phyloP scores from a whole-genome alignment of 1,140 invertebrate species.

The Bombus balteatus region DNA sequence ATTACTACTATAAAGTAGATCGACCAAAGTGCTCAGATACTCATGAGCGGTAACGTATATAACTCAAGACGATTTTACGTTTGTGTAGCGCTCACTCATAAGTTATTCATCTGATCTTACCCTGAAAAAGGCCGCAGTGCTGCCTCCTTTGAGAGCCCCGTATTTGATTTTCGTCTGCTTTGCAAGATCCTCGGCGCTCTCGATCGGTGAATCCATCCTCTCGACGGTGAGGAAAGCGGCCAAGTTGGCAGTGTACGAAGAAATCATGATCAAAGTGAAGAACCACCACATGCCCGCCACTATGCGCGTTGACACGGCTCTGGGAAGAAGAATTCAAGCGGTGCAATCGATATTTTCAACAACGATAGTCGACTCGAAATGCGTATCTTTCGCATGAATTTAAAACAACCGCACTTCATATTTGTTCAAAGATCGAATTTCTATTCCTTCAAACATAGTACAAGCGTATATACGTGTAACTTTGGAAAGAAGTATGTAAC shows the following conservation, averaged over 20 bases:
- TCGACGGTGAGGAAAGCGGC: constrained; percentile 98
- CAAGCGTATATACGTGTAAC: neutral
- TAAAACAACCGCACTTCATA: neutral
- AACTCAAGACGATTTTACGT: neutral
- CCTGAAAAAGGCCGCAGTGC: constrained; percentile 95
- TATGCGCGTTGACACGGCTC: constrained; percentile 93
- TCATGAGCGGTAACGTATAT: neutral
- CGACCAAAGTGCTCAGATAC: no score
- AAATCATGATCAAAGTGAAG: constrained; percentile 99
- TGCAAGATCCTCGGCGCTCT: constrained; percentile 96
- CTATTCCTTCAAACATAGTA: neutral
- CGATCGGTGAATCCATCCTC: constrained; percentile 97
- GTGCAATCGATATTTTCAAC: constrained; percentile 47
- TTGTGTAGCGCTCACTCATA: neutral
- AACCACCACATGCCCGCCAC: constrained; percentile 98
- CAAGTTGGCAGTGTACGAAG: constrained; percentile 98
- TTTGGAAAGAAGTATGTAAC: neutral
- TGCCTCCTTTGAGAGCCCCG: constrained; percentile 95
- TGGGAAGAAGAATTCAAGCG: constrained; percentile 77
- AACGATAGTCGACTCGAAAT: neutral
- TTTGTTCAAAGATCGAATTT: neutral
- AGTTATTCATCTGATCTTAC: constrained; percentile 83
- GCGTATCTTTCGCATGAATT: neutral
- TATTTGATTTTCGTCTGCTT: constrained; percentile 99
- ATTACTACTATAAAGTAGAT: no score